phyloP scores from a whole-genome alignment of 30 jellyfish, hydroid and myxozoan genomes.

The Hydractinia symbiolongicarpus region DNA sequence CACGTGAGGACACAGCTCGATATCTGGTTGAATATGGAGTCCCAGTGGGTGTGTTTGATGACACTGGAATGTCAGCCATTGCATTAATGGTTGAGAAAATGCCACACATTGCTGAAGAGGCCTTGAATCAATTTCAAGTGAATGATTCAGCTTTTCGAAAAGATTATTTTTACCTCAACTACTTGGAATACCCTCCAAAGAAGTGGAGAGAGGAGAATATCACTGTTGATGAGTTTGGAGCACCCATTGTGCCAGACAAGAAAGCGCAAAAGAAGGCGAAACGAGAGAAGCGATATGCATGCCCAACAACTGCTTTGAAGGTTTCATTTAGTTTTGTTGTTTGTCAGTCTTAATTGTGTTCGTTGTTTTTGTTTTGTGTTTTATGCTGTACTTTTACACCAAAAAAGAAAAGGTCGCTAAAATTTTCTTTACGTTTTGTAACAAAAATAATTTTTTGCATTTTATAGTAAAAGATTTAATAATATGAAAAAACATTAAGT shows the following conservation, averaged over 20 bases:
- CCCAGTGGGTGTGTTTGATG: conserved; percentile 89
- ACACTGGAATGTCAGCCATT: conserved; percentile 86
- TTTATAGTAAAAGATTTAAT: no score
- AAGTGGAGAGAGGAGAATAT: conserved; percentile 21
- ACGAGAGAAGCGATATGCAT: conserved; percentile 11
- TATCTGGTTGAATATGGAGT: conserved; percentile 77
- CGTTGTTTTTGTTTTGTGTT: neutral
- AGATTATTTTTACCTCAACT: conserved; percentile 64
- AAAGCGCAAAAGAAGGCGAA: conserved; percentile 26
- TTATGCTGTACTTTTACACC: neutral
- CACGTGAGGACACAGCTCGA: conserved; percentile 83
- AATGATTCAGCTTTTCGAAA: conserved; percentile 86
- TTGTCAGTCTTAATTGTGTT: neutral
- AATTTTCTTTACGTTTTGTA: neutral
- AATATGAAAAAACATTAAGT: no score
- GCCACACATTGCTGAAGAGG: conserved; percentile 88
- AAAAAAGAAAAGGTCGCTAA: neutral
- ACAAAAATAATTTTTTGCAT: neutral
- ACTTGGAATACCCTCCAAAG: conserved; percentile 68
- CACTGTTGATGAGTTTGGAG: conserved; percentile 24
- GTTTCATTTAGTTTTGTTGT: conserved; percentile 17
- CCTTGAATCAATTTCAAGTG: conserved; percentile 60
- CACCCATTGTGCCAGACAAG: conserved; percentile 16
- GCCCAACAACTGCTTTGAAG: conserved; percentile 77
- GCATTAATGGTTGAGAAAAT: conserved; percentile 78